Evolutionary conservation across 2,113 vertebrate species (phyloP).

Genomic region (Scortum barcoo): DNA sequence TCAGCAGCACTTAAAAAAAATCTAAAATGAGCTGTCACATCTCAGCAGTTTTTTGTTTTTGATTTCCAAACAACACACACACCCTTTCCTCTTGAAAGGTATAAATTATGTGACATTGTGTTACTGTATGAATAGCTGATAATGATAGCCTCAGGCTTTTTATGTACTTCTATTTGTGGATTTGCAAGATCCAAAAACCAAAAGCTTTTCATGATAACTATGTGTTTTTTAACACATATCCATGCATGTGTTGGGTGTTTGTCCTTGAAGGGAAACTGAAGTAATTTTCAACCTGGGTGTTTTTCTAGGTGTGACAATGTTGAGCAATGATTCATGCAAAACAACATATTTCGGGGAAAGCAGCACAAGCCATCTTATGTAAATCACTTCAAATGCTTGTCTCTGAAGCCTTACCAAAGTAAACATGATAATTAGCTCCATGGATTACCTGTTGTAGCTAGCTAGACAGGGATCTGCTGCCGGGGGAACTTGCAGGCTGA

Average conservation of each 20-base stretch:
- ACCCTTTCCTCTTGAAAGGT: not conserved
- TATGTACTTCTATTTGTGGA: not conserved
- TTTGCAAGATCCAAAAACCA: not conserved
- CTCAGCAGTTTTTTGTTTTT: conserved; percentile 27
- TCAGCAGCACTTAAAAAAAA: not conserved
- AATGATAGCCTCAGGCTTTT: conserved; percentile 15
- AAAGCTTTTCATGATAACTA: not conserved
- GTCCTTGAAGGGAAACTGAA: not conserved
- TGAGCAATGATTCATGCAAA: not conserved
- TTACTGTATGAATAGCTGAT: conserved; percentile 18
- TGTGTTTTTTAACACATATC: not conserved
- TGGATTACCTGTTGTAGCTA: not conserved
- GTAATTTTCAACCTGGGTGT: not conserved
- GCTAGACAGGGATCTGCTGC: too few relatives aligned
- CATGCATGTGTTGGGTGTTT: not conserved
- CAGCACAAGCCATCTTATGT: not conserved
- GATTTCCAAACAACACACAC: not conserved
- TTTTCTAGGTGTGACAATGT: too few relatives aligned
- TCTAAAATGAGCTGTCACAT: conserved; percentile 20
- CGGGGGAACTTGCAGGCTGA: not conserved
- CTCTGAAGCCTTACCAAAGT: not conserved
- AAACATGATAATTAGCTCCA: not conserved
- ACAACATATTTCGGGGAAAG: not conserved
- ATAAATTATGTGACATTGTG: conserved; percentile 3
- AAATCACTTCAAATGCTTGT: not conserved